Conservation (phyloP, 1,140 invertebrate genomes). For the Dendrolimus punctatus region DNA sequence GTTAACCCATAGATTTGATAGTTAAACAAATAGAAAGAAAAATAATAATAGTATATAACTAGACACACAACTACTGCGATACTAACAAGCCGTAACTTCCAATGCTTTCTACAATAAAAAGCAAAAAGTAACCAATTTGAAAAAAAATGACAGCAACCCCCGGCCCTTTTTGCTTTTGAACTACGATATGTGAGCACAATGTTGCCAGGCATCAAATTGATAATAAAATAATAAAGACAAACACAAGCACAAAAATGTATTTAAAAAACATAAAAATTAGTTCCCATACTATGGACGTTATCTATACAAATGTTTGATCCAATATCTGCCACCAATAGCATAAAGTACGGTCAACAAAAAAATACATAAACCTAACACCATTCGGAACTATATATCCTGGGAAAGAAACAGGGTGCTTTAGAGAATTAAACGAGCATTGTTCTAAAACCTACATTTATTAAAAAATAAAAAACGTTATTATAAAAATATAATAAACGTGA, state of each 20-base stretch:
- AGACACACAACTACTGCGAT: constrained; percentile 51
- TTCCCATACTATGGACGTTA: not conserved
- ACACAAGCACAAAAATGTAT: constrained; percentile 56
- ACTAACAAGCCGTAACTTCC: constrained; percentile 47
- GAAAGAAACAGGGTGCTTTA: no score
- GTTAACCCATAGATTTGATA: constrained; percentile 24
- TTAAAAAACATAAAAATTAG: constrained; percentile 41
- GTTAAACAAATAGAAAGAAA: constrained; percentile 45
- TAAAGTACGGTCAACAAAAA: no score
- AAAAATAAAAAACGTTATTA: no score
- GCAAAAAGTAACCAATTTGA: constrained; percentile 42
- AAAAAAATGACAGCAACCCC: constrained; percentile 14
- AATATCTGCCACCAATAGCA: no score
- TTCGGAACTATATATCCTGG: no score
- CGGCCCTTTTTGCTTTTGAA: constrained; percentile 50
- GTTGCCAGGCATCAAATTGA: constrained; percentile 72
- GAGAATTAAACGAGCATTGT: no score
- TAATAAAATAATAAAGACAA: constrained; percentile 62
- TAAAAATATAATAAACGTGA: no score
- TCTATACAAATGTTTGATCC: no score
- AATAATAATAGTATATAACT: constrained; percentile 28
- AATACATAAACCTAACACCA: no score
- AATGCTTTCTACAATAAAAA: constrained; percentile 49
- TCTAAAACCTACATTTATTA: no score
- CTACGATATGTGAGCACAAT: constrained; percentile 65